These are phyloP conservation scores for Sprattus sprattus DNA, from an alignment of 2,113 vertebrate species.

Conservation along the genomic window DNA sequence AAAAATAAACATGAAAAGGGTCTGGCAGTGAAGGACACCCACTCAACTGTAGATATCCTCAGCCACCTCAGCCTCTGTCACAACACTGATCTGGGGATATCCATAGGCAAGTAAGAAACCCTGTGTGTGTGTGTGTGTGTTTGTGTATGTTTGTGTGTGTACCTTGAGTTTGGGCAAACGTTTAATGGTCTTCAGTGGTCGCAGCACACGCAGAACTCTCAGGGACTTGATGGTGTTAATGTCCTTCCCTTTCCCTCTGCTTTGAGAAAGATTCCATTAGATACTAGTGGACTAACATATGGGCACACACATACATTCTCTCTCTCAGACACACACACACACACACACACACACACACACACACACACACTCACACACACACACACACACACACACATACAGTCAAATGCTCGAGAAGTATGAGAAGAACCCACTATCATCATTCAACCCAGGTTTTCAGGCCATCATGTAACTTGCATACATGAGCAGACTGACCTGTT, in stretches of 20 bases:
- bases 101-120: too few species aligned
- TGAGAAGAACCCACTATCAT: conserved; percentile 17
- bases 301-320: neutral
- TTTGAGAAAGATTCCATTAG: conserved; percentile 52
- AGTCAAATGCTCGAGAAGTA: neutral
- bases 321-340: neutral
- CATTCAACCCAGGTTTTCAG: neutral
- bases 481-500: conserved; percentile 27
- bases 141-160: conserved; percentile 9
- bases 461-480: conserved; percentile 36
- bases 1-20: too few species aligned
- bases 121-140: neutral
- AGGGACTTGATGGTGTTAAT: conserved; percentile 99
- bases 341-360: neutral
- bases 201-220: conserved; percentile 87
- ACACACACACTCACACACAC: neutral
- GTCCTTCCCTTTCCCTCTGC: conserved; percentile 97
- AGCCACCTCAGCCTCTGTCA: too few species aligned
- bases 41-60: too few species aligned
- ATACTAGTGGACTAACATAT: neutral
- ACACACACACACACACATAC: neutral
- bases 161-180: conserved; percentile 96
- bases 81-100: too few species aligned
- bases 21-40: too few species aligned
- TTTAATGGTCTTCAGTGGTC: conserved; percentile 97